These are phyloP conservation scores for Cladorhizidae sp. DNA, from an alignment of 37 sponge, comb jelly and placozoan genomes.

Conservation along the genomic window DNA sequence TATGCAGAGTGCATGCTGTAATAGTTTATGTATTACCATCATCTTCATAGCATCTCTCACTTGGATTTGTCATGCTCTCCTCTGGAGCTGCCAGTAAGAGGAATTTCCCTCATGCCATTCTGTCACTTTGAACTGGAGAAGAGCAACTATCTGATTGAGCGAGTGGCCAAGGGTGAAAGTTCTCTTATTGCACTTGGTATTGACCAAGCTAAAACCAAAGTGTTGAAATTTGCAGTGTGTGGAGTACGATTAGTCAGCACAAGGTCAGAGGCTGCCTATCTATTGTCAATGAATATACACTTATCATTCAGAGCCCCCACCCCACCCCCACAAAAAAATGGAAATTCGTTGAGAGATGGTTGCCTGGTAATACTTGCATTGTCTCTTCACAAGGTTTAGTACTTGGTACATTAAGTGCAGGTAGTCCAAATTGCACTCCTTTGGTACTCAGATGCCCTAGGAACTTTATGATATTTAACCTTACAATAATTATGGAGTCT, in stretches of 20 bases:
- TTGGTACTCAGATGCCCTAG: too few species aligned
- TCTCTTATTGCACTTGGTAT: not conserved
- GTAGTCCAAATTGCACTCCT: too few species aligned
- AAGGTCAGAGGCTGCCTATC: constrained; percentile 28
- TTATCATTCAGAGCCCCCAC: too few species aligned
- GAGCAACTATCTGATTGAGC: constrained; percentile 74
- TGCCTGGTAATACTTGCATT: too few species aligned
- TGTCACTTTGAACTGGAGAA: constrained; percentile 98
- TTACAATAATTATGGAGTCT: too few species aligned
- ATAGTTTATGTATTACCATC: too few species aligned
- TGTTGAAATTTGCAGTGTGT: constrained; percentile 87
- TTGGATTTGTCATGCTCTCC: constrained; percentile 60
- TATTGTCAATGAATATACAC: not conserved
- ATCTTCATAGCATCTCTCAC: constrained; percentile 68
- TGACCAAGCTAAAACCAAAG: constrained; percentile 54
- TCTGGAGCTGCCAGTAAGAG: constrained; percentile 63
- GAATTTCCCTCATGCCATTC: constrained; percentile 90
- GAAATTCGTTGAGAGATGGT: too few species aligned
- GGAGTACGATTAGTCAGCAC: constrained; percentile 70
- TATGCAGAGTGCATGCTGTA: too few species aligned
- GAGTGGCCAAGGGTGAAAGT: constrained; percentile 8
- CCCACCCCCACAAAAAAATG: too few species aligned
- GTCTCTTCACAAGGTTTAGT: too few species aligned
- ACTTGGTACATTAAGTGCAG: too few species aligned
- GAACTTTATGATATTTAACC: too few species aligned